Evolutionary conservation across 2,113 vertebrate genomes (phyloP), one percentile per base, ranked within the genome.

Genomic region (Leptodactylus fuscus): DNA sequence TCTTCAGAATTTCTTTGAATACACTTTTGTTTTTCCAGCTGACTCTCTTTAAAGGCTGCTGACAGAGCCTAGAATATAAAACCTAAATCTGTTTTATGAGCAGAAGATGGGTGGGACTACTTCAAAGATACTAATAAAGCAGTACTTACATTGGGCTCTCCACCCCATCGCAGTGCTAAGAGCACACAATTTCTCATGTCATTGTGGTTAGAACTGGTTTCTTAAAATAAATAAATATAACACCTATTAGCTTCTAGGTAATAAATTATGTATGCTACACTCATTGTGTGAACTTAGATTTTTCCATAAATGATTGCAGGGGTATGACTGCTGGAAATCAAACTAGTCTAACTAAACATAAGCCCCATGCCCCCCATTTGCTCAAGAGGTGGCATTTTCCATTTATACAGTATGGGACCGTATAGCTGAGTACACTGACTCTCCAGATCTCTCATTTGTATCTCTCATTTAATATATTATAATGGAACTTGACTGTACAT

Each of bases 11-110:
- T 82, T n/a, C 70, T 73, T 11, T 74, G 34, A 83, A 83, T 60
- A 24, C 12, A 60, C 82, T 62, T 48, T 83, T 77, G 49, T 85
- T 78, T 69, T 85, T 79, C 48, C 74, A 53, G 60, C 46, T 79
- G 83, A 85, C 74, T 34, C 41, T 82, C 51, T 77, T 78, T 77
- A 53, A 38, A 65, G 77, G 58, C 58, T 22, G 20, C 83, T 85
- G 83, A 51, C 83, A 69, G 60, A 51, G 74, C 75, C 74, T 70
- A 29, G 75, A 85, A 69, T 85, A 65, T 85, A 69, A 85, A 78
- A 70, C 58, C 60, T 85, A 85, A 78, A 85, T 85, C 83, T 70
- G 60, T 85, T 85, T 85, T 85, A 85, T 79, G 74, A 24, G 74
- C 22, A 65, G 83, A 44, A 78, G 74, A 77, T 46, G 81, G 69